phyloP scores from a whole-genome alignment of 2,888 invertebrate genomes.

The Pachymerium ferrugineum region DNA sequence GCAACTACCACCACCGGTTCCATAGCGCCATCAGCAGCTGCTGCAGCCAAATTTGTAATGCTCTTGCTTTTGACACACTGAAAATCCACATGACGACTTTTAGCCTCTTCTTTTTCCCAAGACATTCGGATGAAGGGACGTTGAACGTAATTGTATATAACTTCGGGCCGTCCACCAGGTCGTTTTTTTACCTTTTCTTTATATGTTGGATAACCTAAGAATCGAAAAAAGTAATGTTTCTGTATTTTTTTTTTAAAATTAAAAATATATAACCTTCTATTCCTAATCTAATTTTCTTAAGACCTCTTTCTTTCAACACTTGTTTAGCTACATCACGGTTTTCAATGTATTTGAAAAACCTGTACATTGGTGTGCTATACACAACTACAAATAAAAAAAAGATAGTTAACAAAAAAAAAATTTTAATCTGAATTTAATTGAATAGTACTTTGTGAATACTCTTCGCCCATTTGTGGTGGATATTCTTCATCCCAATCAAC shows the following conservation, averaged over 20 bases:
- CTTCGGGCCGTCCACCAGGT: constrained; percentile 90
- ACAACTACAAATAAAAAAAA: constrained; percentile 61
- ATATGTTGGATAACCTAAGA: constrained; percentile 92
- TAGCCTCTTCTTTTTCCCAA: constrained; percentile 99
- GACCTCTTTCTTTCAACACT: constrained; percentile 94
- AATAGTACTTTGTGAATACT: constrained; percentile 82
- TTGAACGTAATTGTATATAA: constrained; percentile 99
- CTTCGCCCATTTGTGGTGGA: constrained; percentile 99
- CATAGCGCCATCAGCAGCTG: constrained; percentile 81
- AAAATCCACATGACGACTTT: constrained; percentile 97
- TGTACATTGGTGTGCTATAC: constrained; percentile 87
- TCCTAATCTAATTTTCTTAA: constrained; percentile 97
- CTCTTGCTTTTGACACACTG: constrained; percentile 98
- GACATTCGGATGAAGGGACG: constrained; percentile 98
- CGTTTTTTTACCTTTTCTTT: constrained; percentile 96
- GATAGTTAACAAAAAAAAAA: constrained; percentile 27
- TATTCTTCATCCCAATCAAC: constrained; percentile 99
- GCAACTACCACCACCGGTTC: constrained; percentile 44
- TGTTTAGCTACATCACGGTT: constrained; percentile 95
- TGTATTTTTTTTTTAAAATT: no score
- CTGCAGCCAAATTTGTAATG: constrained; percentile 92
- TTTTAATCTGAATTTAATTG: background rate
- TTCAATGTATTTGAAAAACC: constrained; percentile 99
- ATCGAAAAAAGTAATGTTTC: no score
- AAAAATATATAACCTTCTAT: constrained; percentile 65